Evolutionary conservation across 2,888 invertebrate genomes (phyloP), one percentile per base, ranked within the genome.

Genomic region (Kryphioiulus occultus): DNA sequence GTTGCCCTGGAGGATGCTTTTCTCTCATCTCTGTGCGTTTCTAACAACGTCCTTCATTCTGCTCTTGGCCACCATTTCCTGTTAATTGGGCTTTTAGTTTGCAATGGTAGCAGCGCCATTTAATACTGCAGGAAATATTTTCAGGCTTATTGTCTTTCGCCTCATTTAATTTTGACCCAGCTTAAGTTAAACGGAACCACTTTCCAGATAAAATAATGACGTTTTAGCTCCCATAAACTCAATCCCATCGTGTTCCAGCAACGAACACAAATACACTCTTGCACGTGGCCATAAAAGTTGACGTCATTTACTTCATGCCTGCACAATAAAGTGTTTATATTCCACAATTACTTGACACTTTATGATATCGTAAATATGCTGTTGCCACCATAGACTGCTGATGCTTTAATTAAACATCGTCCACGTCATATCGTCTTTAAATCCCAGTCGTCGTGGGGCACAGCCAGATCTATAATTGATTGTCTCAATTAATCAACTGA

Each of bases 141-240:
- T 68, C 68, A 26, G 68, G 22, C 68, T 22, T 68, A 68, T 68
- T 68, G 68, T 68, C 68, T 68, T 68, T 26, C 68, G 68, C 26
- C 68, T 68, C 68, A 68, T 68, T 68, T 68, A 68, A 68, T 68
- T 68, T 68, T 68, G 68, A 68, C 68, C 68, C 26, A 68, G 26
- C 68, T 68, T 68, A 68, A 68, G 68, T 68, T 68, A 68, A 68
- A 68, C 26, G 68, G 26, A 68, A 68, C 68, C 68, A 68, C 68
- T 68, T 68, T 26, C 68, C 68, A 68, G 68, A 68, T 68, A 68
- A 68, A 68, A 68, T 68, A 68, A 68, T 68, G 68, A 68, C 68
- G 68, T 68, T 68, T 68, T 68, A 68, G 68, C 68, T 68, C 68
- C 68, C 68, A 68, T 68, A 68, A 68, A 68, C 22, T n/a, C 26